A percentile compares a stretch with the other conserved stretches of the same genome.
Conservation (phyloP, 2,888 invertebrate genomes). For the Drosophila formosana region DNA sequence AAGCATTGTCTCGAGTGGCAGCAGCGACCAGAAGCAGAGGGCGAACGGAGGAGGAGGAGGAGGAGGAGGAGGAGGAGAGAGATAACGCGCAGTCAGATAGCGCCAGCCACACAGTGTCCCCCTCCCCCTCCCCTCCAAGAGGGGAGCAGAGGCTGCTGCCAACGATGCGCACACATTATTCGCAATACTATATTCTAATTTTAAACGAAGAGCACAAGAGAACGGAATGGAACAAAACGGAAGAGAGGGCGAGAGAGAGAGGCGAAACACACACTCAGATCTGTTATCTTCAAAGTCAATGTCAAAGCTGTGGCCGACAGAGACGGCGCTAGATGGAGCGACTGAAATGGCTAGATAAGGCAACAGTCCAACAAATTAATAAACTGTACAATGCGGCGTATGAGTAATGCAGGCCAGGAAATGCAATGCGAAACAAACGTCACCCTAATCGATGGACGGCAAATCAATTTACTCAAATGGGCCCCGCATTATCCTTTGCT, state of each 20-base stretch:
- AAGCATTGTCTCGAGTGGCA: conserved; percentile 28
- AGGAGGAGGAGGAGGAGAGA: conserved; percentile 27
- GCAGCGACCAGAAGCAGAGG: not conserved
- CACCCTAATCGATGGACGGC: conserved; percentile 1
- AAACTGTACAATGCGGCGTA: conserved; percentile 47
- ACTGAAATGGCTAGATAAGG: conserved; percentile 25
- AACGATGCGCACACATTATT: conserved; percentile 3
- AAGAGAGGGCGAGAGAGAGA: not conserved
- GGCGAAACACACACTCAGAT: conserved; percentile 16
- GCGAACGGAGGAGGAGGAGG: conserved; percentile 31
- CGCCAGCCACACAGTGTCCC: conserved; percentile 16
- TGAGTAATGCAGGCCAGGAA: conserved; percentile 56
- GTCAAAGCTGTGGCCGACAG: conserved; percentile 65
- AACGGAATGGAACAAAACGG: not conserved
- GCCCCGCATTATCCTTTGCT: not conserved
- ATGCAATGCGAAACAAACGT: conserved; percentile 8
- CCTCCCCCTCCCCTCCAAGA: not conserved
- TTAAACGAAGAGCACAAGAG: conserved; percentile 40
- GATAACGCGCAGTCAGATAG: conserved; percentile 59
- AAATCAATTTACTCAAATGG: conserved; percentile 8
- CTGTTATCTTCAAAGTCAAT: conserved; percentile 75
- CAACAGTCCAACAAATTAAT: conserved; percentile 30
- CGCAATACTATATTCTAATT: conserved; percentile 58
- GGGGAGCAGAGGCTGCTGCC: not conserved
- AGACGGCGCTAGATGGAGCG: conserved; percentile 7